These are phyloP conservation scores for Chironomus tentans DNA, from an alignment of 2,888 invertebrate species.

Conservation along the genomic window DNA sequence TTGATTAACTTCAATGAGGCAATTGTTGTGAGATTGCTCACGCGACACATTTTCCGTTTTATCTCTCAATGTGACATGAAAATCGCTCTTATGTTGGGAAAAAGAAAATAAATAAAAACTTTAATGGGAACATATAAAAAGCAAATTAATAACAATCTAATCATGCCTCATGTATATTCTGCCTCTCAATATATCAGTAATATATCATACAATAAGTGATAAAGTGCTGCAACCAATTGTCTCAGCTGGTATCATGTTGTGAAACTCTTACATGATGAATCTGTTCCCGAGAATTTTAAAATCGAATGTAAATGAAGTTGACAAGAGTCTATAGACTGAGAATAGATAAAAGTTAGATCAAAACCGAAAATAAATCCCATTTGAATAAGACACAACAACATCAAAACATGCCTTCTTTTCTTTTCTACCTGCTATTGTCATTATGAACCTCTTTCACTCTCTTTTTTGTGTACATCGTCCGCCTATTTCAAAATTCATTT, in stretches of 20 bases:
- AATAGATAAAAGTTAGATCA: background rate
- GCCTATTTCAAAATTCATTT: too few species aligned
- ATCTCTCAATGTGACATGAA: background rate
- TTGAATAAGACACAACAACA: background rate
- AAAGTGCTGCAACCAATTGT: background rate
- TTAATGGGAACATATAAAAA: background rate
- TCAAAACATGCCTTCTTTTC: background rate
- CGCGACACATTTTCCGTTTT: background rate
- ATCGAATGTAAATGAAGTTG: background rate
- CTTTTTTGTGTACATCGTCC: background rate
- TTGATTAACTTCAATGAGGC: conserved; percentile 2
- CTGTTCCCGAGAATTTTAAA: background rate
- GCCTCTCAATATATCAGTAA: background rate
- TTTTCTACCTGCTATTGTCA: background rate
- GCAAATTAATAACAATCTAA: conserved; percentile 6
- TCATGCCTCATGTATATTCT: background rate
- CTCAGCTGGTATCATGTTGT: background rate
- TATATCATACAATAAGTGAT: background rate
- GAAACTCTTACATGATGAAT: background rate
- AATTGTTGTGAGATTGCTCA: conserved; percentile 1
- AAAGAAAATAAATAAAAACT: background rate
- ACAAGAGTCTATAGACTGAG: background rate
- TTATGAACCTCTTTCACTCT: background rate
- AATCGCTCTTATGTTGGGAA: background rate
- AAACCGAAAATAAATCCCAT: background rate